These are phyloP conservation scores for Peromyscus maniculatus DNA, from an alignment of 2,113 vertebrate genomes.

Conservation along the genomic window DNA sequence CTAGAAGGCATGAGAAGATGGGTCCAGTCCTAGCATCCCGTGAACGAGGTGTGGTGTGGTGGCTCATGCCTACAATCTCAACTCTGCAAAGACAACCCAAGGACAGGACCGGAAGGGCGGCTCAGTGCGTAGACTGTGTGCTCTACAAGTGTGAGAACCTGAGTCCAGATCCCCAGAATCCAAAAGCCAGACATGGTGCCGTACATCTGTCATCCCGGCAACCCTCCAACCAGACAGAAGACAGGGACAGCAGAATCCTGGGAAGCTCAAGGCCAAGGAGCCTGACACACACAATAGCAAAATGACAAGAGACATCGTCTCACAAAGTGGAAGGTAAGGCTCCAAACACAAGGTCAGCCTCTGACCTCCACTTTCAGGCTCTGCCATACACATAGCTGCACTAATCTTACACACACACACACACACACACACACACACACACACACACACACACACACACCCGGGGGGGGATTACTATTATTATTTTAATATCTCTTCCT, in stretches of 20 bases:
- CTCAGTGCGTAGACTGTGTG: background rate
- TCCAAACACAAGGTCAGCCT: background rate
- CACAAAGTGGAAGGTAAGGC: background rate
- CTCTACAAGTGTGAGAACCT: too few species aligned
- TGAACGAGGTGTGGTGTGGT: background rate
- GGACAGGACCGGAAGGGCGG: background rate
- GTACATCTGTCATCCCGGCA: too few species aligned
- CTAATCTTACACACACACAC: too few species aligned
- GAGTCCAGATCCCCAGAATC: background rate
- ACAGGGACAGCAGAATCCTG: background rate
- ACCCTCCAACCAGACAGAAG: background rate
- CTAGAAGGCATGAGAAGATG: background rate
- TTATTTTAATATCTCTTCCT: too few species aligned
- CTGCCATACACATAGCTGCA: background rate
- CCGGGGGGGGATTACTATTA: too few species aligned
- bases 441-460: background rate
- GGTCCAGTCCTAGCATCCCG: background rate
- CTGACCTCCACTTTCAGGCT: background rate
- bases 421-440: background rate
- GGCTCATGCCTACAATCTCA: background rate
- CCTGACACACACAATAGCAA: background rate
- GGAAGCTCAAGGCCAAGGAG: background rate
- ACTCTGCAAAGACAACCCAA: background rate
- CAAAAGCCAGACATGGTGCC: background rate
- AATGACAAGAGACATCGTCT: background rate